Evolutionary conservation across 2,797 vertebrate genomes (phyloP).

Genomic region (Anabacerthia variegaticeps): DNA sequence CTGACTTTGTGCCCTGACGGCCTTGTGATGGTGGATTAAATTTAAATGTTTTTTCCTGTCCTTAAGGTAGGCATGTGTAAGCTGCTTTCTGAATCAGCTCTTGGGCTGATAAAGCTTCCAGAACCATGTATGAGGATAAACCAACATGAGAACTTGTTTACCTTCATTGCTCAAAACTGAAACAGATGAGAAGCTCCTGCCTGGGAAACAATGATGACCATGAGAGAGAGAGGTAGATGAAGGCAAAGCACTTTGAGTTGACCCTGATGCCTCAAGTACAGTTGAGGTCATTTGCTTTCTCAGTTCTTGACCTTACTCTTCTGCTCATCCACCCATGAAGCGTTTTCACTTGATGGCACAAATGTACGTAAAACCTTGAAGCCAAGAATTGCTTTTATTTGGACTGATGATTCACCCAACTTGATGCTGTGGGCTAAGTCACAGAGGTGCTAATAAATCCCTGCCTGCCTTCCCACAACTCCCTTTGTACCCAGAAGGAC

Average conservation of each 20-base stretch:
- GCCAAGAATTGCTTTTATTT: neutral
- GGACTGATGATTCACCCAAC: neutral
- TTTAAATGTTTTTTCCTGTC: neutral
- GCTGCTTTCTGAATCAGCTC: neutral
- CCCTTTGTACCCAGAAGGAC: neutral
- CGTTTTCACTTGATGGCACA: neutral
- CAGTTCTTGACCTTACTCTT: neutral
- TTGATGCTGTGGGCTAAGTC: neutral
- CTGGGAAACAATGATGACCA: neutral
- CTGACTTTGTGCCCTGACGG: neutral
- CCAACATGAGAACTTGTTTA: neutral
- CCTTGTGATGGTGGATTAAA: neutral
- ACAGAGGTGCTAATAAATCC: neutral
- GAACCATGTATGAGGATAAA: neutral
- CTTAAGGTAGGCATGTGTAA: neutral
- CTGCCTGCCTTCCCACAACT: neutral
- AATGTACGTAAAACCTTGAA: neutral
- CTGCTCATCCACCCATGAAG: neutral
- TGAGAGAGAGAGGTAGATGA: neutral
- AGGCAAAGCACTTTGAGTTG: neutral
- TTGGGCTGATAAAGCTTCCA: neutral
- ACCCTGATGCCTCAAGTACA: neutral
- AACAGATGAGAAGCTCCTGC: neutral
- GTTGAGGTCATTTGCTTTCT: neutral
- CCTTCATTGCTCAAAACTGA: neutral